Percentiles rank a stretch among this genome's conserved stretches.
phyloP scores from a whole-genome alignment of 2,888 invertebrate species.

The Apantesis nais region DNA sequence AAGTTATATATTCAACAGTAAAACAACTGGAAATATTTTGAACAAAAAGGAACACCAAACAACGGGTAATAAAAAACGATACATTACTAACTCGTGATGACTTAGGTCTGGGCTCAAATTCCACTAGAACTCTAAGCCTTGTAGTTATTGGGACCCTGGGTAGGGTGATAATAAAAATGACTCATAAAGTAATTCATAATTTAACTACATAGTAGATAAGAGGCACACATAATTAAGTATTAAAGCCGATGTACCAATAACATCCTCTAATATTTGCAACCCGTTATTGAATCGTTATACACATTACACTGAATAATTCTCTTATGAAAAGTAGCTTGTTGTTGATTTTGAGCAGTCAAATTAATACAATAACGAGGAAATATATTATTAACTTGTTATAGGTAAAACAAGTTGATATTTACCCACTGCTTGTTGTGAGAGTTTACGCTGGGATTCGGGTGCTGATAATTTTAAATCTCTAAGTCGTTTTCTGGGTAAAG shows the following conservation, averaged over 20 bases:
- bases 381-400: background rate
- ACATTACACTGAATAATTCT: background rate
- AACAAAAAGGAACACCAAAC: too few relatives aligned
- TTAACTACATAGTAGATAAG: background rate
- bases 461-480: background rate
- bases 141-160: background rate
- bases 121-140: background rate
- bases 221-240: background rate
- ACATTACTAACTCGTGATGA: background rate
- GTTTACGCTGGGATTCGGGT: background rate
- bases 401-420: background rate
- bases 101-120: background rate
- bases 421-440: background rate
- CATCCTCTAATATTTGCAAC: background rate
- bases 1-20: too few relatives aligned
- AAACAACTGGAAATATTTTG: too few relatives aligned
- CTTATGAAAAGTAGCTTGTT: background rate
- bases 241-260: background rate
- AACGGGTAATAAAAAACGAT: too few relatives aligned
- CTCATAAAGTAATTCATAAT: background rate
- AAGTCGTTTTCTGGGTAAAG: background rate
- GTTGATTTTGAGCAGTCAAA: background rate
- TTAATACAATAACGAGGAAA: background rate
- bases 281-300: background rate
- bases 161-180: background rate